Conservation (phyloP, 2,888 invertebrate species). For the Cynaeus angustus region DNA sequence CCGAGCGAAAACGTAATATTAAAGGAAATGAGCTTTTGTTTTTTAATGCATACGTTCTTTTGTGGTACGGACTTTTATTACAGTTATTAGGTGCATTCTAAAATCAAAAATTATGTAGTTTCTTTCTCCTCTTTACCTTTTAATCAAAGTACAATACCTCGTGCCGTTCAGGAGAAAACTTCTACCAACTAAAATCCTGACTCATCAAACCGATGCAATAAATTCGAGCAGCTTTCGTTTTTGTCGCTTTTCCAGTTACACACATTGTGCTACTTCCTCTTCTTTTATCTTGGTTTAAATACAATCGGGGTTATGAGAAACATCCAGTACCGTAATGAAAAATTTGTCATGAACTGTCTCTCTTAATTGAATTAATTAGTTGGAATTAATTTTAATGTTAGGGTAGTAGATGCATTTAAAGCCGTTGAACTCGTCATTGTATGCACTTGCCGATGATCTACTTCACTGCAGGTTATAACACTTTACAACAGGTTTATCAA, state of each 20-base stretch:
- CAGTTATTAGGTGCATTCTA: too few species aligned
- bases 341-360: slow-evolving; percentile 5
- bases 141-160: slow-evolving; percentile 6
- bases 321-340: slow-evolving; percentile 24
- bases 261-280: slow-evolving; percentile 42
- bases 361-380: slow-evolving; percentile 37
- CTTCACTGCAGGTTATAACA: slow-evolving; percentile 55
- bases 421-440: slow-evolving; percentile 43
- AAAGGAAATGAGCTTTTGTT: too few species aligned
- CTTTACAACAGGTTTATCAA: slow-evolving; percentile 54
- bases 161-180: slow-evolving; percentile 15
- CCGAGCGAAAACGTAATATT: too few species aligned
- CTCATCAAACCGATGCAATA: slow-evolving; percentile 30
- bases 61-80: too few species aligned
- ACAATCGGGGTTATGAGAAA: slow-evolving; percentile 34
- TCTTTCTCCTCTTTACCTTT: background rate
- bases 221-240: slow-evolving; percentile 43
- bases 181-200: slow-evolving; percentile 13
- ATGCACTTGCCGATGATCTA: slow-evolving; percentile 45
- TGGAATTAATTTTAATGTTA: slow-evolving; percentile 35
- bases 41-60: too few species aligned
- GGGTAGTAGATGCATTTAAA: slow-evolving; percentile 24
- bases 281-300: slow-evolving; percentile 20
- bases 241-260: slow-evolving; percentile 39
- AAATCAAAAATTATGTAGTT: too few species aligned